Evolutionary conservation across 2,113 vertebrate species (phyloP).

Genomic region (Passer montanus): DNA sequence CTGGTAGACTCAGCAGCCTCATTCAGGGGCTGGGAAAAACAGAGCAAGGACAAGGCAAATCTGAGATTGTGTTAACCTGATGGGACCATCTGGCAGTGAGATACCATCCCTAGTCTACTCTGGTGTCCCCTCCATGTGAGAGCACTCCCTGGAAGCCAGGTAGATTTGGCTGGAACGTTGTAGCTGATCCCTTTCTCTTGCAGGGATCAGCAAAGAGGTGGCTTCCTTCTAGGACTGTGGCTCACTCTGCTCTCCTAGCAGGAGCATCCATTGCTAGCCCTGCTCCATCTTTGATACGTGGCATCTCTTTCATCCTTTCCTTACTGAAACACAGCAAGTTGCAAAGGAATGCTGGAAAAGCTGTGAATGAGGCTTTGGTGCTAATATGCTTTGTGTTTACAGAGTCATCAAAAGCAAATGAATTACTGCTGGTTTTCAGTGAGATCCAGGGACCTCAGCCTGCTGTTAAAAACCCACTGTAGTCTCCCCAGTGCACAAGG

Average conservation of each 20-base stretch:
- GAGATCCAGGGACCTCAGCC: neutral
- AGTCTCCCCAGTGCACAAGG: neutral
- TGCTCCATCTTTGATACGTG: neutral
- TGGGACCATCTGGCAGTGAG: neutral
- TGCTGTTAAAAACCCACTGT: neutral
- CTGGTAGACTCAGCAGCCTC: neutral
- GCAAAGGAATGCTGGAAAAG: neutral
- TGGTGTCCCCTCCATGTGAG: neutral
- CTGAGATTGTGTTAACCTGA: neutral
- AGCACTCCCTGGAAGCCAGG: neutral
- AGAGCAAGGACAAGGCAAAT: neutral
- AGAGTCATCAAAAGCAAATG: neutral
- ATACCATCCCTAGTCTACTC: neutral
- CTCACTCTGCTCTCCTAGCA: neutral
- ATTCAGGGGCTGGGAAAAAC: neutral
- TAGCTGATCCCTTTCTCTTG: neutral
- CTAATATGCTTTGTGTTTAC: neutral
- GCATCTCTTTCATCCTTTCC: neutral
- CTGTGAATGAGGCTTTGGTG: neutral
- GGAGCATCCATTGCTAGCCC: neutral
- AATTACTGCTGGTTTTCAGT: neutral
- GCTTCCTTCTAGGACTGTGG: neutral
- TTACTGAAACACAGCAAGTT: neutral
- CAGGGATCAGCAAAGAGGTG: neutral
- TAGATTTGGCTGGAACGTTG: neutral